These are phyloP conservation scores for Ivindomyrus marchei DNA, from an alignment of 2,113 vertebrate genomes.

Conservation along the genomic window DNA sequence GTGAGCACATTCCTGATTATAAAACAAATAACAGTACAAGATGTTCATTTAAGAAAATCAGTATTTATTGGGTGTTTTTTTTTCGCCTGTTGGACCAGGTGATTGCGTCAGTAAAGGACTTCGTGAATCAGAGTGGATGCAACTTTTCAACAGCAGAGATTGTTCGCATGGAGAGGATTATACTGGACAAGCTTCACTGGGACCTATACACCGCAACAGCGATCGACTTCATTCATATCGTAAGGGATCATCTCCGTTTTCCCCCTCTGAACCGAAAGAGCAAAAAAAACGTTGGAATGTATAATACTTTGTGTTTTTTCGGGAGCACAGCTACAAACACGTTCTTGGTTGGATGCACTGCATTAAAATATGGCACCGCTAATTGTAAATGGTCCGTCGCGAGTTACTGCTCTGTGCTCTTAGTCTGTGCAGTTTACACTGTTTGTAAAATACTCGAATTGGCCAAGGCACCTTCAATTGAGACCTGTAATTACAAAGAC, in stretches of 20 bases:
- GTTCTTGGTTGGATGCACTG: conserved; percentile 31
- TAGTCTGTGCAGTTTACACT: not conserved
- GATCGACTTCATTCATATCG: conserved; percentile 74
- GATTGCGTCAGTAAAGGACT: conserved; percentile 67
- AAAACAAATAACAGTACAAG: conserved; percentile 3
- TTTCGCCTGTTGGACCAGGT: conserved; percentile 60
- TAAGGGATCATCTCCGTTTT: conserved; percentile 48
- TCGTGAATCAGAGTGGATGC: conserved; percentile 68
- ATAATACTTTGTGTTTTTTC: conserved; percentile 18
- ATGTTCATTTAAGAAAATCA: conserved; percentile 41
- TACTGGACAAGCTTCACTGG: conserved; percentile 76
- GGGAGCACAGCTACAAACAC: conserved; percentile 24
- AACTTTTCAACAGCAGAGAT: conserved; percentile 72
- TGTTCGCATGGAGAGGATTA: conserved; percentile 76
- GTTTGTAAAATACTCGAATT: not conserved
- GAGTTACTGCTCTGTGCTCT: not conserved
- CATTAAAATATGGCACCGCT: conserved; percentile 39
- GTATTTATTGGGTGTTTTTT: conserved; percentile 62
- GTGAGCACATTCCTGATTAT: not conserved
- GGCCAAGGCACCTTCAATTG: conserved; percentile 8
- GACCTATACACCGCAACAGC: conserved; percentile 73
- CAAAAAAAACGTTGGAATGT: not conserved
- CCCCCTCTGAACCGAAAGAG: not conserved
- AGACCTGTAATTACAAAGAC: not conserved
- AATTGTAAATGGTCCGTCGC: conserved; percentile 4